Percentiles rank a stretch among this genome's conserved stretches.
Conservation (phyloP, 2,888 invertebrate species). For the Eustalomyia histrio region DNA sequence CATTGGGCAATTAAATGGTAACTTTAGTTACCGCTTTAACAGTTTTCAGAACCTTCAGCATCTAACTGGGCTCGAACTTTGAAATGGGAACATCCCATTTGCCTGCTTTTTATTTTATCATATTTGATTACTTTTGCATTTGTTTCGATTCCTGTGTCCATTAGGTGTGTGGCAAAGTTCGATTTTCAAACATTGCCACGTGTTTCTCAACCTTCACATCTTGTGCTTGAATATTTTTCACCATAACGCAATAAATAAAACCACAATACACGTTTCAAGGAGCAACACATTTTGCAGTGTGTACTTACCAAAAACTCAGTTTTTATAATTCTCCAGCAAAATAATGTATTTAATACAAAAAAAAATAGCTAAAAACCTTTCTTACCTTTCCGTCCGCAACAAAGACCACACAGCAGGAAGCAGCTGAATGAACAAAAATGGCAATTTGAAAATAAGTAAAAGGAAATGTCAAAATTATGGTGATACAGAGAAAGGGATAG, state of each 20-base stretch:
- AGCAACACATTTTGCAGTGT: constrained; percentile 51
- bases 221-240: constrained; percentile 97
- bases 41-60: constrained; percentile 94
- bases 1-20: constrained; percentile 97
- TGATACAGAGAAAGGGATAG: too few relatives aligned
- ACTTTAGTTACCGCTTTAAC: constrained; percentile 99
- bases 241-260: not conserved
- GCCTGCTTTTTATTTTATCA: constrained; percentile 99
- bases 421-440: constrained; percentile 59
- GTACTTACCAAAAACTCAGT: constrained; percentile 63
- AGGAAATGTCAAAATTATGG: too few relatives aligned
- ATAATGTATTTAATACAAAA: constrained; percentile 2
- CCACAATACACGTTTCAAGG: constrained; percentile 1
- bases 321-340: not conserved
- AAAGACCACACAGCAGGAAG: constrained; percentile 70
- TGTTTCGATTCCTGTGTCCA: constrained; percentile 97
- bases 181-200: constrained; percentile 91
- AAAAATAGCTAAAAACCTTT: constrained; percentile 44
- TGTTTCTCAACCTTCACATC: constrained; percentile 95
- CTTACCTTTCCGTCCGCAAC: constrained; percentile 62
- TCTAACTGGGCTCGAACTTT: constrained; percentile 98
- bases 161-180: constrained; percentile 96
- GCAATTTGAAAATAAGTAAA: too few relatives aligned
- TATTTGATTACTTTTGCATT: constrained; percentile 97
- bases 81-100: constrained; percentile 99